These are phyloP conservation scores for Pontoporia blainvillei DNA, from an alignment of 2,113 vertebrate species.

Conservation along the genomic window DNA sequence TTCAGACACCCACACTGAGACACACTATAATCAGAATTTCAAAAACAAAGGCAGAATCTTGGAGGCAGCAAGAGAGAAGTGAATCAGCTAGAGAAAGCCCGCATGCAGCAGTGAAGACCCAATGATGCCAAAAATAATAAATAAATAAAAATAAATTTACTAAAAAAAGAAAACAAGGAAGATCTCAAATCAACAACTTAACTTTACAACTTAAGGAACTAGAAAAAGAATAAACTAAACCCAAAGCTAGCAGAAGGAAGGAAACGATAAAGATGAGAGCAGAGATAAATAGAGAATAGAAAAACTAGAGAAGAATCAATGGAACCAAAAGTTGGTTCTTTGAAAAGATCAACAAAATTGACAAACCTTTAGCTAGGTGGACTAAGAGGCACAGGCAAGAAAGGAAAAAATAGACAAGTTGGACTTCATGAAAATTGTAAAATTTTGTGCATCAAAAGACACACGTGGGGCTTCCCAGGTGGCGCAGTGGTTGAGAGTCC, in stretches of 20 bases:
- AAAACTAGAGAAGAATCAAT: neutral
- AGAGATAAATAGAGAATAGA: neutral
- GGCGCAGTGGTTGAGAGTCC: neutral
- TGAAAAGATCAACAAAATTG: neutral
- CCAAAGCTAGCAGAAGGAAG: neutral
- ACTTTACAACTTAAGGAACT: neutral
- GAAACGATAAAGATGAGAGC: neutral
- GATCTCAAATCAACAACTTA: neutral
- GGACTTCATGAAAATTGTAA: neutral
- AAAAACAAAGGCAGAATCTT: neutral
- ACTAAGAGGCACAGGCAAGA: neutral
- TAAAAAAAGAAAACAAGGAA: neutral
- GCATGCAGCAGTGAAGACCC: too few relatives aligned
- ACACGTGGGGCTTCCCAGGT: neutral
- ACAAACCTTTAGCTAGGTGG: neutral
- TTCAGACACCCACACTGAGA: neutral
- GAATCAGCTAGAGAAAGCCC: neutral
- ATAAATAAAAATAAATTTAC: too few relatives aligned
- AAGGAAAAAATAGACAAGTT: neutral
- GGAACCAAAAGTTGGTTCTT: neutral
- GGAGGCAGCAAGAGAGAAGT: neutral
- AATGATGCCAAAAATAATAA: too few relatives aligned
- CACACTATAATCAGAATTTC: neutral
- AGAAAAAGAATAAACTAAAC: neutral
- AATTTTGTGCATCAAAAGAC: neutral